Base-by-base conservation (phyloP, 2,888 invertebrate species). In the Napeogenes inachia region DNA sequence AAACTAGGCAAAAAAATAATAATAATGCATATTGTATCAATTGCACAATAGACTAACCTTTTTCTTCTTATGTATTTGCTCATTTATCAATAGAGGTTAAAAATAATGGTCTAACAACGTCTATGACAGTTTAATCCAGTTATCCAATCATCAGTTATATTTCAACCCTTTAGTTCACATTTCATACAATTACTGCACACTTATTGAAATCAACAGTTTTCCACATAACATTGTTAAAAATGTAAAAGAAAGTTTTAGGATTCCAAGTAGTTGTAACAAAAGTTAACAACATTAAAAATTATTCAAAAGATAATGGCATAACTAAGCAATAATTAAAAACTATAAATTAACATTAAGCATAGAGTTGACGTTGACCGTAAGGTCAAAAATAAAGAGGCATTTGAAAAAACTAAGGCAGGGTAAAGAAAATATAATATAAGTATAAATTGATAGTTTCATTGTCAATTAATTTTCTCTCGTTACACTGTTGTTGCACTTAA, bases 401-500 rank as follows among this genome's bases (percentile, higher is more conserved):
- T 85, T 86, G 81, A 78, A 84, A 42, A 87, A 85, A 85, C 79
- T 72, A 85, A 84, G 85, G 83, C 86, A 82, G 85, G 83, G 81
- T 75, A 70, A 69, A 70, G 77, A 79, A 73, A 76, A 79, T 79
- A 79, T 75, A 79, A 75, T 61, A 58, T 76, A 76, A 80, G 76
- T 79, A 78, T 77, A 77, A 77, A 80, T 78, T 79, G 76, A 74
- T 74, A 77, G 77, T 75, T 74, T 76, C 75, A 74, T 77, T 75
- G 74, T 81, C 74, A 75, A 78, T 78, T 75, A 80, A 79, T 78
- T 80, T 83, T 87, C 87, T 88, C 87, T 88, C 89, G 86, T 87
- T 84, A 88, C 88, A 89, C 84, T 82, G 84, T 78, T 82, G 83
- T 87, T 88, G 82, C 85, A 79, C 88, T 89, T 89, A 89, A 50